Percentiles rank a stretch among this genome's conserved stretches.
Conservation (phyloP, 2,888 invertebrate genomes). For the Aspidapion aeneum region DNA sequence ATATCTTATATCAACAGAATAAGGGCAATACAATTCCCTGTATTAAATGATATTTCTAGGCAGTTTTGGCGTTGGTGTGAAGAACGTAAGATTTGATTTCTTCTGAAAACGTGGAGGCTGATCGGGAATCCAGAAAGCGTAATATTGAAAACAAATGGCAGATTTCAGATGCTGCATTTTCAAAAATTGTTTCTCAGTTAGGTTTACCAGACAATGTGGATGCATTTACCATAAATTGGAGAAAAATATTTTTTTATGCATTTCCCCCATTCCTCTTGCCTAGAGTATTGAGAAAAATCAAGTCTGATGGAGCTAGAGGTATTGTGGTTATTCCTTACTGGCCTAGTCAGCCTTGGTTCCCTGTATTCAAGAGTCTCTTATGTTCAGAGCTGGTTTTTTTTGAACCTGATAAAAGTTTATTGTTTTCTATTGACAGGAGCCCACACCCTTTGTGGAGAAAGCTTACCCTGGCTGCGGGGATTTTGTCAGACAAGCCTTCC, state of each 20-base stretch:
- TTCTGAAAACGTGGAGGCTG: slow-evolving; percentile 24
- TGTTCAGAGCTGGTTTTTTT: slow-evolving; percentile 9
- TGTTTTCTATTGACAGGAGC: slow-evolving; percentile 16
- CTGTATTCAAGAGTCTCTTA: slow-evolving; percentile 6
- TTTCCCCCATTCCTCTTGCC: slow-evolving; percentile 1
- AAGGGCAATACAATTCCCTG: slow-evolving; percentile 21
- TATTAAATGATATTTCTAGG: slow-evolving; percentile 25
- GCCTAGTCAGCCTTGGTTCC: slow-evolving; percentile 15
- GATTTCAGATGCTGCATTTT: not conserved
- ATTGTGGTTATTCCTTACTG: slow-evolving; percentile 14
- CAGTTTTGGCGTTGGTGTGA: slow-evolving; percentile 28
- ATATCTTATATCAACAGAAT: slow-evolving; percentile 24
- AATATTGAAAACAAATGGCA: not conserved
- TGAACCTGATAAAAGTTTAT: slow-evolving; percentile 8
- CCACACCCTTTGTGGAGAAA: slow-evolving; percentile 20
- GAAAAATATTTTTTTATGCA: slow-evolving; percentile 3
- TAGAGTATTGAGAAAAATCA: slow-evolving; percentile 11
- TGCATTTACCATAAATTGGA: slow-evolving; percentile 7
- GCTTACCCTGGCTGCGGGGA: slow-evolving; percentile 25
- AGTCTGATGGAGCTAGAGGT: slow-evolving; percentile 14
- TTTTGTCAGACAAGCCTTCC: slow-evolving; percentile 12
- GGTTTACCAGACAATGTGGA: slow-evolving; percentile 3
- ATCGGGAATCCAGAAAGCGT: slow-evolving; percentile 17
- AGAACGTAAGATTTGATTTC: slow-evolving; percentile 27
- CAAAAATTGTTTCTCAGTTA: not conserved